phyloP scores from a whole-genome alignment of 2,888 invertebrate species.

The Drosophila ezoana region DNA sequence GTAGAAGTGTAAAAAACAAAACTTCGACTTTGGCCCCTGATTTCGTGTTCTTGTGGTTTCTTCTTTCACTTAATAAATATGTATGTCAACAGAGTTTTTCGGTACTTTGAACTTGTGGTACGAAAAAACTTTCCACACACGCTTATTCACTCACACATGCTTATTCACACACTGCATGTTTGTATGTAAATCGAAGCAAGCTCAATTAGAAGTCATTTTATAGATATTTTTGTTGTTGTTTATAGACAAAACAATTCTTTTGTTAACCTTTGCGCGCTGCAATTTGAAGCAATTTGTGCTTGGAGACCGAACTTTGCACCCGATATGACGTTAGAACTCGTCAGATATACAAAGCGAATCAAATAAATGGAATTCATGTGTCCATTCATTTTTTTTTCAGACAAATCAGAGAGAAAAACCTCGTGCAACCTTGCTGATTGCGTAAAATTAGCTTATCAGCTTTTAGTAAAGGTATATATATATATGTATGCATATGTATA shows the following conservation, averaged over 20 bases:
- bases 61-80: constrained; percentile 49
- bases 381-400: constrained; percentile 40
- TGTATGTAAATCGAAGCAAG: constrained; percentile 6
- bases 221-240: constrained; percentile 42
- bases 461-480: not conserved
- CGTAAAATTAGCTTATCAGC: constrained; percentile 62
- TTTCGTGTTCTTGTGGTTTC: constrained; percentile 22
- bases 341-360: constrained; percentile 9
- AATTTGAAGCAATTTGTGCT: constrained; percentile 56
- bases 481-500: not conserved
- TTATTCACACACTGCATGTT: not conserved
- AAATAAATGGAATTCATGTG: constrained; percentile 18
- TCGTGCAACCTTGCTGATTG: constrained; percentile 43
- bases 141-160: not conserved
- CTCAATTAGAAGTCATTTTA: constrained; percentile 49
- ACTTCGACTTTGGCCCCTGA: constrained; percentile 10
- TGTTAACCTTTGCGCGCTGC: constrained; percentile 31
- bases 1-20: constrained; percentile 1
- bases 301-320: constrained; percentile 50
- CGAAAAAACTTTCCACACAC: constrained; percentile 56
- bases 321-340: constrained; percentile 18
- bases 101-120: constrained; percentile 59
- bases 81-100: constrained; percentile 38
- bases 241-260: constrained; percentile 32
- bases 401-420: constrained; percentile 15